Conservation (phyloP, 2,113 vertebrate species). For the Cairina moschata region DNA sequence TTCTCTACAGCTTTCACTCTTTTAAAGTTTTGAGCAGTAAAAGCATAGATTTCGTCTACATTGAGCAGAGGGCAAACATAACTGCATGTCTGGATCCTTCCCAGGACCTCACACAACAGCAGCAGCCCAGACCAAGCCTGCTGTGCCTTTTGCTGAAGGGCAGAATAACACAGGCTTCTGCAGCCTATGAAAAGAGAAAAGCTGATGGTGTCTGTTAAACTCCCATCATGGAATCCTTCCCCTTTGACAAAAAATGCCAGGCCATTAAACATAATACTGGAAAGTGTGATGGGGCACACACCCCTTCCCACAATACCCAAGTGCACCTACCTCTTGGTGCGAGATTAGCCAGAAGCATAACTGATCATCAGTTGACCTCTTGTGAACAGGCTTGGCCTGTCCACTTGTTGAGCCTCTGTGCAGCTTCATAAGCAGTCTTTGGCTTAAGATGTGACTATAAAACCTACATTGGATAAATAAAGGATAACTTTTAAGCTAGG, state of each 20-base stretch:
- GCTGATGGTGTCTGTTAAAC: background rate
- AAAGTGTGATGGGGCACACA: background rate
- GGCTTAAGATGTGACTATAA: background rate
- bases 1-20: background rate
- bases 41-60: background rate
- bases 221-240: background rate
- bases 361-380: background rate
- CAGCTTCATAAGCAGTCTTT: background rate
- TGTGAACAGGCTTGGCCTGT: background rate
- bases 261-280: background rate
- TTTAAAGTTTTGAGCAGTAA: background rate
- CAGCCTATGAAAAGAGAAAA: background rate
- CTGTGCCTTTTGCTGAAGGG: background rate
- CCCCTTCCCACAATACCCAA: background rate
- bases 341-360: background rate
- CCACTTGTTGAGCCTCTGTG: background rate
- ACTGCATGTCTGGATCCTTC: background rate
- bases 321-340: background rate
- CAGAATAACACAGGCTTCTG: background rate
- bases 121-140: background rate
- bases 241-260: background rate
- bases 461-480: background rate
- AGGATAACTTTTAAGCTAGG: background rate
- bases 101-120: background rate
- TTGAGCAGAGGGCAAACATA: background rate